These are phyloP conservation scores for Drosophila leontia DNA, from an alignment of 1,140 invertebrate species.

Conservation along the genomic window DNA sequence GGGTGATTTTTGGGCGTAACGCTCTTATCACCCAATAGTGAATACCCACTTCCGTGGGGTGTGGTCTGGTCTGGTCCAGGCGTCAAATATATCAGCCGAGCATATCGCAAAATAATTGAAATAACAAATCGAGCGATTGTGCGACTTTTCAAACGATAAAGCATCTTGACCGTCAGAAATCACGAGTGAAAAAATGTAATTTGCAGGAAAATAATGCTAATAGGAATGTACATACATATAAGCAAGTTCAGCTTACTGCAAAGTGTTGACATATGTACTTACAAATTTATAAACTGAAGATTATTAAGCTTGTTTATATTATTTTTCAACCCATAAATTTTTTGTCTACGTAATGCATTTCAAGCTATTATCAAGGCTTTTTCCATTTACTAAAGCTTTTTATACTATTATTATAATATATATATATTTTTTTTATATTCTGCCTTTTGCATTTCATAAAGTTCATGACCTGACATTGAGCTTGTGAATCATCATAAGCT, in stretches of 20 bases:
- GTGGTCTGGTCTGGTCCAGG: constrained; percentile 56
- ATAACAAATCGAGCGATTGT: background rate
- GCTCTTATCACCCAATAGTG: constrained; percentile 58
- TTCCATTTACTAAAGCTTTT: background rate
- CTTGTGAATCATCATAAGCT: constrained; percentile 3
- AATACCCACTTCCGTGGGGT: constrained; percentile 64
- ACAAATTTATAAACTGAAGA: background rate
- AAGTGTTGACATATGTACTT: background rate
- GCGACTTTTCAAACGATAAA: constrained; percentile 14
- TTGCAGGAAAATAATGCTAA: background rate
- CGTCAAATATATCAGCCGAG: constrained; percentile 11
- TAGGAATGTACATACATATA: constrained; percentile 5
- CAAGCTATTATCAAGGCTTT: background rate
- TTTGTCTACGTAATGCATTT: background rate
- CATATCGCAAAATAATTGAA: constrained; percentile 27
- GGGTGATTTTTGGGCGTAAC: constrained; percentile 46
- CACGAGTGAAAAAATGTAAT: constrained; percentile 3
- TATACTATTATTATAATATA: background rate
- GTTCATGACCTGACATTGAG: background rate
- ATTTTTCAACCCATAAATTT: background rate
- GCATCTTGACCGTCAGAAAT: constrained; percentile 8
- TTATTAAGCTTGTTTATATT: constrained; percentile 3
- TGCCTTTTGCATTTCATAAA: background rate
- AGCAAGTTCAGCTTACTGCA: background rate
- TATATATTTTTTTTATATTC: background rate